These are phyloP conservation scores for Chionis minor DNA, from an alignment of 2,113 vertebrate species.

Conservation along the genomic window DNA sequence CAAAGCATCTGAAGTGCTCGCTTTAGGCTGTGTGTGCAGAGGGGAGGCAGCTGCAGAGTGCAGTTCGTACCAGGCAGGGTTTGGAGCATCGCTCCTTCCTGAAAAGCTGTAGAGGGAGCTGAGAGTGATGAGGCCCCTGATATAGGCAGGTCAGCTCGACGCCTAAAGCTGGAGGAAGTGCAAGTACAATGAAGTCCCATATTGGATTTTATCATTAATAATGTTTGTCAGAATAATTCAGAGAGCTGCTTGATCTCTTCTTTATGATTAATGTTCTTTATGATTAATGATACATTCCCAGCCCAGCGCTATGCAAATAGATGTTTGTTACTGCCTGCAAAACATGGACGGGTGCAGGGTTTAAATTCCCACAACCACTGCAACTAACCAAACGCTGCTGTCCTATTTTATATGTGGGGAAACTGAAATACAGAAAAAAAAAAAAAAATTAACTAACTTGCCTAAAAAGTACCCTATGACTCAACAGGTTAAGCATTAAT, in stretches of 20 bases:
- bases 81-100: neutral
- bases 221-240: neutral
- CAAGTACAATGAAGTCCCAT: neutral
- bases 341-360: neutral
- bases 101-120: neutral
- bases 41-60: neutral
- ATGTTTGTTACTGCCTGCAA: neutral
- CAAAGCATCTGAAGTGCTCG: neutral
- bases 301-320: neutral
- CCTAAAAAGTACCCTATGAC: neutral
- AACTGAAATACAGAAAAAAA: neutral
- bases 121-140: neutral
- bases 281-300: neutral
- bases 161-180: neutral
- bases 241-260: neutral
- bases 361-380: neutral
- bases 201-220: neutral
- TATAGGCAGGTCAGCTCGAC: neutral
- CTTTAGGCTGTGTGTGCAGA: neutral
- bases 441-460: neutral
- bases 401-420: neutral
- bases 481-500: conserved; percentile 23
- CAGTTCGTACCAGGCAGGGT: neutral
- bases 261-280: neutral
- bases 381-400: neutral